Evolutionary conservation across 2,113 vertebrate species (phyloP).

Genomic region (Dascyllus trimaculatus): DNA sequence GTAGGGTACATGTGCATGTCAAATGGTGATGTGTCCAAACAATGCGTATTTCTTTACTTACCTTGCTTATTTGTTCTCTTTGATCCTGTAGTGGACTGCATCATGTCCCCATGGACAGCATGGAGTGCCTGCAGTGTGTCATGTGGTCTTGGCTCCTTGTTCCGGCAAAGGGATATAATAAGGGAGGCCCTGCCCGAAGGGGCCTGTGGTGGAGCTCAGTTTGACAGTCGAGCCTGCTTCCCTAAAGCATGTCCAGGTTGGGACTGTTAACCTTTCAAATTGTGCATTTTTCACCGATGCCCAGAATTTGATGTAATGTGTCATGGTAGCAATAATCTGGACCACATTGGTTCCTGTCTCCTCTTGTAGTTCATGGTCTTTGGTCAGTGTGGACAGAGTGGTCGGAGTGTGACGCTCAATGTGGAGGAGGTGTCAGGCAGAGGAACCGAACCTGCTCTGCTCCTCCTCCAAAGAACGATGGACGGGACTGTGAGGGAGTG

Average conservation of each 20-base stretch:
- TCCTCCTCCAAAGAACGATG: slow-evolving; percentile 91
- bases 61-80: neutral
- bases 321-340: neutral
- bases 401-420: slow-evolving; percentile 86
- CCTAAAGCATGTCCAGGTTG: slow-evolving; percentile 89
- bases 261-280: neutral
- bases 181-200: slow-evolving; percentile 82
- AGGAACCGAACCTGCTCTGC: slow-evolving; percentile 87
- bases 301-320: neutral
- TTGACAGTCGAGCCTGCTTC: slow-evolving; percentile 90
- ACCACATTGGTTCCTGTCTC: neutral
- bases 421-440: slow-evolving; percentile 86
- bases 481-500: slow-evolving; percentile 85
- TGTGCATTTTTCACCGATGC: neutral
- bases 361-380: slow-evolving; percentile 83
- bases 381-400: slow-evolving; percentile 90
- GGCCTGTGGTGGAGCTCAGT: slow-evolving; percentile 78
- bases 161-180: slow-evolving; percentile 85
- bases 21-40: neutral
- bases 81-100: slow-evolving; percentile 85
- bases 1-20: slow-evolving; percentile 70
- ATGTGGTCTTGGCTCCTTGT: slow-evolving; percentile 90
- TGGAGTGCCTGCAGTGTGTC: slow-evolving; percentile 91
- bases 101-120: slow-evolving; percentile 85
- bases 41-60: neutral